Evolutionary conservation across 2,113 vertebrate genomes (phyloP), one percentile per base, ranked within the genome.

Genomic region (Eidolon helvum): DNA sequence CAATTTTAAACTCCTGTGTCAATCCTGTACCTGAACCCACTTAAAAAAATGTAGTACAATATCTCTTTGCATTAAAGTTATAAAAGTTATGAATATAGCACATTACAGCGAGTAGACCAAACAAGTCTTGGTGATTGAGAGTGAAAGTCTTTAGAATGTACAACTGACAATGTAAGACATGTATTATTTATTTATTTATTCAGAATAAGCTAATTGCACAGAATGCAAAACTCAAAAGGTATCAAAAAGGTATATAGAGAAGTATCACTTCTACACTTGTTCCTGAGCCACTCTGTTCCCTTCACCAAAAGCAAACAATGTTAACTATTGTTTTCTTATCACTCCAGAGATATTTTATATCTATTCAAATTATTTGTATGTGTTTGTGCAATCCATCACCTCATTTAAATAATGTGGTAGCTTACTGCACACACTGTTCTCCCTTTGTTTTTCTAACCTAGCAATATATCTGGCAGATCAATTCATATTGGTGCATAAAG

Each of bases 41-140:
- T 75, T 92, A 21, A 87, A 74, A 87, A 87, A 94, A 82, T 63
- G 86, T 84, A 97, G 84, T 33, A 74, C 22, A 50, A 48, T 45
- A 96, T 94, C 87, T 80, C 72, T 83, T 95, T 95, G 84, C 93
- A 98, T 96, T 97, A 98, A 40, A 61, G 89, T 98, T 94, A 95
- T 91, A 90, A 96, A 97, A 65, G 26, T 87, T 92, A 86, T 94
- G 59, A 59, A 30, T 68, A 57, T 2, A 5, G 11, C 9, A 2
- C 26, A 16, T 57, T 48, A 33, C 1, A 98, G 95, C 12, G 0
- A 68, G n/a, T 35, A 72, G 69, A 97, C 93, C 92, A 96, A 85
- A 89, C 71, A 96, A 97, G 97, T 96, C 61, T 92, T 91, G 75
- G 90, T 94, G 78, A 59, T 77, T 45, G 48, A 66, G 55, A 26